phyloP scores from a whole-genome alignment of 1,140 invertebrate genomes.

The Dendroctonus valens region DNA sequence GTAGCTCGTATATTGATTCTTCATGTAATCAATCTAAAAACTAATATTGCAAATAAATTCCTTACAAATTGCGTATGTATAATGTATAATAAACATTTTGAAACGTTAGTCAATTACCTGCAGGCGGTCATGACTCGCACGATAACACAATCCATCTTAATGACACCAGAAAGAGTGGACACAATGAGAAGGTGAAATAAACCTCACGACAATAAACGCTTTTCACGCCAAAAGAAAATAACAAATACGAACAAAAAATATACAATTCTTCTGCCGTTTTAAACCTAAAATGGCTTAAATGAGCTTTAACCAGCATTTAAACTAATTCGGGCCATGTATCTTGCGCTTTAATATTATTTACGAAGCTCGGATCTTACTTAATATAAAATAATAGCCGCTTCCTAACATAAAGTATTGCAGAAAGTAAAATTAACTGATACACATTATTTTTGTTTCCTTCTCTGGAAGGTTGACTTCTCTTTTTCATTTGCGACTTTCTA shows the following conservation, averaged over 20 bases:
- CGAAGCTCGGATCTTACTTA: constrained; percentile 32
- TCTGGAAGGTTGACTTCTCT: not conserved
- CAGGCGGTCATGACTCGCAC: no score
- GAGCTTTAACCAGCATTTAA: constrained; percentile 41
- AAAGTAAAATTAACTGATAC: constrained; percentile 42
- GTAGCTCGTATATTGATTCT: no score
- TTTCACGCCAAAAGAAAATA: constrained; percentile 13
- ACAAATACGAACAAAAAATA: constrained; percentile 2
- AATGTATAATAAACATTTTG: no score
- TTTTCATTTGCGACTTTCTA: not conserved
- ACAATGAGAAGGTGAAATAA: constrained; percentile 5
- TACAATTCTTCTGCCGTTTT: constrained; percentile 26
- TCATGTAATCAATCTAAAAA: no score
- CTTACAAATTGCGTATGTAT: no score
- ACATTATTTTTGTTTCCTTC: constrained; percentile 41
- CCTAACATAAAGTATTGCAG: constrained; percentile 35
- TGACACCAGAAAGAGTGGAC: not conserved
- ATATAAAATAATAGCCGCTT: constrained; percentile 45
- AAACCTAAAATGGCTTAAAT: constrained; percentile 40
- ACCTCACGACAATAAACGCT: constrained; percentile 8
- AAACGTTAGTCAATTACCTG: no score
- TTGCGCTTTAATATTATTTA: constrained; percentile 38
- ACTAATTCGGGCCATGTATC: constrained; percentile 42
- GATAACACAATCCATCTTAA: no score
- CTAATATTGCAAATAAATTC: no score